phyloP scores from a whole-genome alignment of 2,113 vertebrate species.

The Butorides virescens region DNA sequence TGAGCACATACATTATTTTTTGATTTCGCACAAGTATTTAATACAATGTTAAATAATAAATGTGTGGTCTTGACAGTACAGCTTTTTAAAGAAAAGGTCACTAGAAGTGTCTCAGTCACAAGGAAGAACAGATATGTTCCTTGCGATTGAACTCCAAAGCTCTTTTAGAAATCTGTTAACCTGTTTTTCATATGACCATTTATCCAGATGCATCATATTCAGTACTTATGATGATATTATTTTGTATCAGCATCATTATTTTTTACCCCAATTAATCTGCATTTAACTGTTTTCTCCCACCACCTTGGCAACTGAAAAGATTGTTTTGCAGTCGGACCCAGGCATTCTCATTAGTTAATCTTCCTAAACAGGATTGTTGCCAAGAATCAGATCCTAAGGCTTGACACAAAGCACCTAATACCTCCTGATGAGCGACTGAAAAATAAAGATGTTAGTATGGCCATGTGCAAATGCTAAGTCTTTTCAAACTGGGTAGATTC shows the following conservation, averaged over 20 bases:
- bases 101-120: background rate
- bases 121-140: background rate
- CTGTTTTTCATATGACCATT: background rate
- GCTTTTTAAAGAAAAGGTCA: conserved; percentile 9
- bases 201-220: background rate
- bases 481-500: background rate
- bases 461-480: background rate
- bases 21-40: conserved; percentile 8
- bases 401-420: background rate
- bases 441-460: background rate
- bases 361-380: background rate
- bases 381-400: background rate
- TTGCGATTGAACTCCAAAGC: background rate
- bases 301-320: background rate
- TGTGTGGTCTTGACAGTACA: background rate
- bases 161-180: background rate
- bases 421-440: background rate
- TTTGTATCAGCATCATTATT: background rate
- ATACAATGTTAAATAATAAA: conserved; percentile 21
- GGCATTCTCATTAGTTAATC: background rate
- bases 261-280: background rate
- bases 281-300: background rate
- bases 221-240: background rate
- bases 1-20: background rate
- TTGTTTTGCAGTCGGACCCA: background rate